Conservation (phyloP, 92 coral and sea anemone genomes). For the Heteractis magnifica region DNA sequence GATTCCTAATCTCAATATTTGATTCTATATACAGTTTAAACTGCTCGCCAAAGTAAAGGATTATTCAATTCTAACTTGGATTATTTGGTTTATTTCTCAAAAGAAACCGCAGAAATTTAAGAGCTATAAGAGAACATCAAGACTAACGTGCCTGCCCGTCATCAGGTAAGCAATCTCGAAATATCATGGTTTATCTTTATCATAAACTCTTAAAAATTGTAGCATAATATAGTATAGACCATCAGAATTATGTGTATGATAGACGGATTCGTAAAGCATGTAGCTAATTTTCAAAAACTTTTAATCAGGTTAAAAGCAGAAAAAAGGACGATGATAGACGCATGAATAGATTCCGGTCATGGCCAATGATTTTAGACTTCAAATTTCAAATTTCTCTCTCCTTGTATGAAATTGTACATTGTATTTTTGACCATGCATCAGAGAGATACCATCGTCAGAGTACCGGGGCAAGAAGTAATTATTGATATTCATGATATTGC, state of each 20-base stretch:
- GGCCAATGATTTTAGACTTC: constrained; percentile 13
- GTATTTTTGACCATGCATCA: too few species aligned
- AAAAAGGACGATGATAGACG: constrained; percentile 10
- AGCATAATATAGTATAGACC: neutral
- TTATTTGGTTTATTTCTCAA: constrained; percentile 2
- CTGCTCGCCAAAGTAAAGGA: neutral
- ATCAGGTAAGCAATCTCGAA: neutral
- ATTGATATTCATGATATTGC: neutral
- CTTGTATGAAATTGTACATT: too few species aligned
- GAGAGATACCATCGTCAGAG: too few species aligned
- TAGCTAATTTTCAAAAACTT: neutral
- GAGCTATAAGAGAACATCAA: constrained; percentile 1
- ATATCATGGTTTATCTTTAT: neutral
- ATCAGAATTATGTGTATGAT: neutral
- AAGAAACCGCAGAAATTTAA: neutral
- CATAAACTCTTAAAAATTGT: neutral
- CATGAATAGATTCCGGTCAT: constrained; percentile 33
- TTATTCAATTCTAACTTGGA: neutral
- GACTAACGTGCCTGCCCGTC: neutral
- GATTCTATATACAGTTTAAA: neutral
- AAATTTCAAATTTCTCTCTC: neutral
- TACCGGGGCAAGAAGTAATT: neutral
- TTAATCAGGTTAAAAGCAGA: neutral
- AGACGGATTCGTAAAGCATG: neutral
- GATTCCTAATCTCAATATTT: neutral